Evolutionary conservation across 2,888 invertebrate species (phyloP), one percentile per base, ranked within the genome.

Genomic region (Heterodera filipjevi): DNA sequence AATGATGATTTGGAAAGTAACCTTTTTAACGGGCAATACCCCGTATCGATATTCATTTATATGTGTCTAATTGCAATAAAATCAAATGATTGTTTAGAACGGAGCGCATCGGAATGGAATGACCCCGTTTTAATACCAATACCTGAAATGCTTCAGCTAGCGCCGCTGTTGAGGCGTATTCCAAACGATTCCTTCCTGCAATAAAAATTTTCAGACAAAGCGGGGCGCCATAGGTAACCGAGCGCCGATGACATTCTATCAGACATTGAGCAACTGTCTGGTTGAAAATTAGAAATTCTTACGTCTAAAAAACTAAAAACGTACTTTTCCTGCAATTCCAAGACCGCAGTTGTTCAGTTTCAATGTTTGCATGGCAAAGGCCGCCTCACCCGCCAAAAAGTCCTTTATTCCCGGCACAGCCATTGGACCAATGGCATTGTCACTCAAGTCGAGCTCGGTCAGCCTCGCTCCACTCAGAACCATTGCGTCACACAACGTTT

Each of bases 391-490:
- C 83, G 93, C 92, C 64, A 99, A 90, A 32, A 98, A 91, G 27
- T 93, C 93, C 0, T 94, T 94, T 16, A 98, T 78, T 0, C 95
- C 96, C 84, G 93, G 92, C 71, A 96, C 94, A 39, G 96, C 98
- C 84, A 95, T 94, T 0, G 97, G 96, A 0, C 97, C 98, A 85
- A 98, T 94, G 0, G 98, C 98, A 90, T 98, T 97, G 90, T 99
- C 97, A 89, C 96, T 96, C 14, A 99, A 92, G 89, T 99, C 96
- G 16, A 99, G 90, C 77, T 94, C 94, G 0, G 93, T 92, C 0
- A 99, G 92, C 2, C 93, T 92, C 0, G 95, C 94, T 0, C 93
- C 93, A 0, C 96, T 94, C 8, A 91, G 88, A 78, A 94, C 94
- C 86, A 99, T 92, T 0, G 95, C 95, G 71, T 92, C 92, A 0